Evolutionary conservation across 1,140 invertebrate genomes (phyloP), one percentile per base, ranked within the genome.

Genomic region (Aphelinus atriplicis): DNA sequence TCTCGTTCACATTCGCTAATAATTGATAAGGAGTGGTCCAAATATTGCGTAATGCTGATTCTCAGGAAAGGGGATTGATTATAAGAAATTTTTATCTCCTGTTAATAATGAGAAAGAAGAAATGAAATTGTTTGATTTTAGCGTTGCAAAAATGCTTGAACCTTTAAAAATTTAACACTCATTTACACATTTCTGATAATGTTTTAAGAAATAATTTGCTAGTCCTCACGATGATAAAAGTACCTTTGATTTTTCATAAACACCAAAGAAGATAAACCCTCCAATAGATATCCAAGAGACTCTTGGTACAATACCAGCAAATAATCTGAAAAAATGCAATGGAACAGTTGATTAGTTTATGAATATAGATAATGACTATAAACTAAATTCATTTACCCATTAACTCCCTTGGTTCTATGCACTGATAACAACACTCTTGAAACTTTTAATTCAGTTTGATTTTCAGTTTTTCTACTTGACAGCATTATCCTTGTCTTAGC

Each of bases 401-500:
- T 82, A 1, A 95, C 10, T 42, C 95, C 95, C 43, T 90, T 88
- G 79, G 93, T 88, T 58, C 78, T 76, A 82, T 93, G 93, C 63
- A 66, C 84, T 80, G 75, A 82, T 84, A 4, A 95, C 83, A 43
- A 86, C 76, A 78, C 88, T 86, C 47, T 58, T 43, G 73, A 61
- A 69, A 84, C 77, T 69, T 80, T 80, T 10, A 85, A 71, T 55
- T 76, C 71, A 7, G 68, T 66, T 56, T 69, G 66, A 55, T 88
- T 89, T 76, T 94, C 89, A 3, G 95, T 93, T 45, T 71, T 80
- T 69, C 55, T 75, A 57, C 76, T 70, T 2, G 82, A 77, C 9
- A 99, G 88, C 96, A 99, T 99, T 74, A 98, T 98, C 80, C 97
- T 89, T 0, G 98, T 99, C 89, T 99, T 99, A 1, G 93, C 94